A percentile compares a stretch with the other conserved stretches of the same genome.
These are phyloP conservation scores for Phocides pigmalion DNA, from an alignment of 1,140 invertebrate genomes.

Conservation along the genomic window DNA sequence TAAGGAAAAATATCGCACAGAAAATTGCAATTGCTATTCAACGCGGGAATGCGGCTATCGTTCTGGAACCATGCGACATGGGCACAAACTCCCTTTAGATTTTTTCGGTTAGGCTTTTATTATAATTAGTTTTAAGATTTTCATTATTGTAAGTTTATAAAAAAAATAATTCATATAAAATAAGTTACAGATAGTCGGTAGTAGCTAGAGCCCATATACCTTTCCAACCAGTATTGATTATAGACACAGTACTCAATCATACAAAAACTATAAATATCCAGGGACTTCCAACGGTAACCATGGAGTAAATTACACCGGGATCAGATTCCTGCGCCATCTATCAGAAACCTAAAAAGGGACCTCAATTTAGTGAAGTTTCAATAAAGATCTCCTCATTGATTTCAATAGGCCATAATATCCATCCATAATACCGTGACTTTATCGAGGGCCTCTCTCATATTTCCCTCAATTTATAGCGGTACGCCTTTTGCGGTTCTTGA, in stretches of 20 bases:
- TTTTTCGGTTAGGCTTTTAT: no score
- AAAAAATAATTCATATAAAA: no score
- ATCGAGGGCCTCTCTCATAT: constrained; percentile 54
- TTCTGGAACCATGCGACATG: no score
- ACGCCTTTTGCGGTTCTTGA: constrained; percentile 52
- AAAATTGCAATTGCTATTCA: no score
- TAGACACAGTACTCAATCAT: background rate
- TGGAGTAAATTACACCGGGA: constrained; percentile 11
- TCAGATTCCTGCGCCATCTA: constrained; percentile 22
- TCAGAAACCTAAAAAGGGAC: constrained; percentile 42
- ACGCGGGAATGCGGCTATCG: no score
- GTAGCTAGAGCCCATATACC: no score
- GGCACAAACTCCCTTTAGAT: no score
- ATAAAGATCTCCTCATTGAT: constrained; percentile 65
- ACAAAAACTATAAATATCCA: constrained; percentile 19
- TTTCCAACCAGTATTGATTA: no score
- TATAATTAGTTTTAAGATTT: no score
- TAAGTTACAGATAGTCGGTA: no score
- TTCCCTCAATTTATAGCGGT: constrained; percentile 62
- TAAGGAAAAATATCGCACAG: no score
- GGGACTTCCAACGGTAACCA: constrained; percentile 1
- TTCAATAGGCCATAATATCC: constrained; percentile 61
- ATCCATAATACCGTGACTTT: constrained; percentile 59
- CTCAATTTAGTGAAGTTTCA: constrained; percentile 59
- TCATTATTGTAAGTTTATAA: no score